Base-by-base conservation (phyloP, 2,797 vertebrate species). In the Halcyon smyrnensis region DNA sequence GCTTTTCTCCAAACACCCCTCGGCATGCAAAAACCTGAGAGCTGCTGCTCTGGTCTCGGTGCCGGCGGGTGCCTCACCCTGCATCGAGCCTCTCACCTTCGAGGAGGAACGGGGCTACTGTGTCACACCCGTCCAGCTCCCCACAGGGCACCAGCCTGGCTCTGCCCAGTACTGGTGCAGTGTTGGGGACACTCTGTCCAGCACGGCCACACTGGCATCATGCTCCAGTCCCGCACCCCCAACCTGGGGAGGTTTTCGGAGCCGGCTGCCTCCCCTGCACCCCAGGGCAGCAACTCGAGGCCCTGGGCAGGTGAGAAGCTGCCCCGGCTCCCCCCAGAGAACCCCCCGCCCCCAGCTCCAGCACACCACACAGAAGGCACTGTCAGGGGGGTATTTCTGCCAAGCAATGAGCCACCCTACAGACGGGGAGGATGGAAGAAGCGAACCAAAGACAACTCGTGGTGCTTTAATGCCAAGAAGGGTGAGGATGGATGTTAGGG, bases 401-500 rank as follows among this genome's bases (percentile, higher is more conserved):
- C 17, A 84, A 83, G 92, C 75, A 32, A 93, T n/a, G 80, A 92
- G 89, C 2, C 4, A 50, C 45, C 50, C 94, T 92, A 11, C 12
- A 12, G 87, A 54, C 1, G 8, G 78, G n/a, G 43, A 75, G 75
- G 89, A 79, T 74, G 94, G 96, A 71, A 91, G 87, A 93, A 93
- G 88, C 88, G 86, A 97, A 97, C 69, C 89, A 95, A 97, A 67
- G 60, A 80, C 83, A 75, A 82, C 83, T 71, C 62, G 87, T 95
- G 97, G 97, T 89, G 96, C 91, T 90, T 90, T 57, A 64, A 91
- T 95, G 87, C 76, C 94, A 89, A 96, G 95, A 96, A 93, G 90
- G 92, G 25, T 95, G 95, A 56, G 54, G 53, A 97, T 92, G 96
- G 91, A 87, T 80, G 94, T 82, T 87, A 53, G 71, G 81, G 87